Evolutionary conservation across 2,888 invertebrate genomes (phyloP), one percentile per base, ranked within the genome.

Genomic region (Ormyrus nitidulus): DNA sequence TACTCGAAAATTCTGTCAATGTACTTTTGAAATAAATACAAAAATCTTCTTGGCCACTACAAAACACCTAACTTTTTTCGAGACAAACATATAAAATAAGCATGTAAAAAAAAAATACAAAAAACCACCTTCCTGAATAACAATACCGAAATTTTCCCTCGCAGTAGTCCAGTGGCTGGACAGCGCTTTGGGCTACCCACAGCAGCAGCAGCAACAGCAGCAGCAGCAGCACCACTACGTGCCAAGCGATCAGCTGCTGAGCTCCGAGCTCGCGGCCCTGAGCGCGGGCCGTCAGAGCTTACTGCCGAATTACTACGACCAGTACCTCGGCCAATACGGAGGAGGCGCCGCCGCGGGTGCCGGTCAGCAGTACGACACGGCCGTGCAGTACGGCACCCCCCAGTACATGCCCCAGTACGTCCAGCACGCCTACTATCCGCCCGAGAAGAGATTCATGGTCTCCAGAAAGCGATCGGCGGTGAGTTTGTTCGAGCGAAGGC

Each of bases 401-500:
- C 89, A 87, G 54, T 89, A 89, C 64, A 85, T 84, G 2, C 70
- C 83, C 34, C 82, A 87, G 6, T 89, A 89, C 78, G 85, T 86
- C 5, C 77, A 71, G 7, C 72, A 59, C 9, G 81, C 83, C 10
- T 88, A 89, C 66, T 90, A 88, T 76, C 83, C 85, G 4, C 86
- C 87, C 4, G 89, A 90, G 77, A 90, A 90, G 79, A 87, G 89
- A 84, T 90, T 87, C 77, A 86, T 90, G 85, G 85, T 89, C 1
- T 81, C 88, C n/a, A 88, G 87, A 73, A 90, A 89, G 81, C 86
- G 89, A 49, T 85, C 87, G 8, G 89, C 88, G 88, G 90, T 89
- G 73, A 84, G 69, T 10, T 19, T 19, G 19, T 19, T 19, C 19
- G 19, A 19, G 19, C 19, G 19, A 19, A 19, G 19, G 19, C 19